phyloP scores from a whole-genome alignment of 2,113 vertebrate species.

The Gymnorhina tibicen region DNA sequence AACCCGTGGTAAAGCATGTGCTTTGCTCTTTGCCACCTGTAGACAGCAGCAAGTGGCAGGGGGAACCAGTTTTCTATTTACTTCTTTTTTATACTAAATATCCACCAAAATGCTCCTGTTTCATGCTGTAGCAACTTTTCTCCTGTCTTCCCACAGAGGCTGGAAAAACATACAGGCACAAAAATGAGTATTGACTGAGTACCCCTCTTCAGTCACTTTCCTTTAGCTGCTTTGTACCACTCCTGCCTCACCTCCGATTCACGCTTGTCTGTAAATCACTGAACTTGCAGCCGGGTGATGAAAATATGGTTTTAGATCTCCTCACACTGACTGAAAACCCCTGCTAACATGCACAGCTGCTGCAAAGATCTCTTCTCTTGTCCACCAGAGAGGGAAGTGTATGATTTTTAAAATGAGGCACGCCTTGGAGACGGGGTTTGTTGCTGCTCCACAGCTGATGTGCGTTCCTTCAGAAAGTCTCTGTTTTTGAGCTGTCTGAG shows the following conservation, averaged over 20 bases:
- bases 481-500: background rate
- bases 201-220: background rate
- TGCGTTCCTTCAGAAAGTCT: background rate
- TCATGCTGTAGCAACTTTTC: background rate
- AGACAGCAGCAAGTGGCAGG: background rate
- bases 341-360: background rate
- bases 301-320: background rate
- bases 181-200: background rate
- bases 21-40: background rate
- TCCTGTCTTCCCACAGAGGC: background rate
- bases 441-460: background rate
- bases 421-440: background rate
- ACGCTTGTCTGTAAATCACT: background rate
- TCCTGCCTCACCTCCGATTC: background rate
- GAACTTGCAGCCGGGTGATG: background rate
- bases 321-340: background rate
- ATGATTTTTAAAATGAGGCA: background rate
- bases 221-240: background rate
- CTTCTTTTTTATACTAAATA: background rate
- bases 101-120: background rate
- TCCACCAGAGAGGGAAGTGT: background rate
- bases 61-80: background rate
- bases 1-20: fast-evolving
- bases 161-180: background rate
- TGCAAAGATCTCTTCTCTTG: background rate